Percentiles rank a stretch among this genome's conserved stretches.
Evolutionary conservation across 2,113 vertebrate genomes (phyloP).

Genomic region (Oncorhynchus keta): DNA sequence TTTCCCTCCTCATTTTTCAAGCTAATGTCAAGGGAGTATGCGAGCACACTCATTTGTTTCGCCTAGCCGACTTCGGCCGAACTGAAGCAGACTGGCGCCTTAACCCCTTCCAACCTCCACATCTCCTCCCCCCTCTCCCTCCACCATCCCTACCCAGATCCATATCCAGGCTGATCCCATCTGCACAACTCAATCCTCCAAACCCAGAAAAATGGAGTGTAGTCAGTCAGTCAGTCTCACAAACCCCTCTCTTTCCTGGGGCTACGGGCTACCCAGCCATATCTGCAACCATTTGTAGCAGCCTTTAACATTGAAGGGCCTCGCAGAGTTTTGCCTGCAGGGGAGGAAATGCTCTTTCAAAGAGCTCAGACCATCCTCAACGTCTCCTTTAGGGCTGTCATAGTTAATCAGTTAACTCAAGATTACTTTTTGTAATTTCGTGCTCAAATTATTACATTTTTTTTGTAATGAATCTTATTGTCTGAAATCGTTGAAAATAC

Average conservation of each 20-base stretch:
- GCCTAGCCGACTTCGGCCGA: no score
- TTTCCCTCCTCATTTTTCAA: no score
- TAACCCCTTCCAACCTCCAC: neutral
- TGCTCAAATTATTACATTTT: no score
- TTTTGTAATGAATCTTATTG: no score
- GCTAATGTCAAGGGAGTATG: no score
- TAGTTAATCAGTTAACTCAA: no score
- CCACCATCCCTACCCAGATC: neutral
- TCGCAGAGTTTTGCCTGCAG: constrained; percentile 54
- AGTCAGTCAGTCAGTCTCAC: neutral
- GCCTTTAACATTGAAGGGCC: constrained; percentile 63
- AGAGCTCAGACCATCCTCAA: constrained; percentile 48
- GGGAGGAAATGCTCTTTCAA: constrained; percentile 69
- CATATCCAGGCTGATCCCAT: neutral
- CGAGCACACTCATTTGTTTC: no score
- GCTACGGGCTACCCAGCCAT: constrained; percentile 27
- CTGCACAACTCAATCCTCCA: neutral
- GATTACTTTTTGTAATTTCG: no score
- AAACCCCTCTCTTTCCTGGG: neutral
- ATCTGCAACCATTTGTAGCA: constrained; percentile 60
- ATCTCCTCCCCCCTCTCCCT: neutral
- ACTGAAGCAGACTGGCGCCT: no score
- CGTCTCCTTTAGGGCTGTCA: neutral
- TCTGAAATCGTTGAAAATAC: no score
- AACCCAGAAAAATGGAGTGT: neutral